A percentile compares a stretch with the other conserved stretches of the same genome.
Evolutionary conservation across 2,888 invertebrate species (phyloP).

Genomic region (Dione juno): DNA sequence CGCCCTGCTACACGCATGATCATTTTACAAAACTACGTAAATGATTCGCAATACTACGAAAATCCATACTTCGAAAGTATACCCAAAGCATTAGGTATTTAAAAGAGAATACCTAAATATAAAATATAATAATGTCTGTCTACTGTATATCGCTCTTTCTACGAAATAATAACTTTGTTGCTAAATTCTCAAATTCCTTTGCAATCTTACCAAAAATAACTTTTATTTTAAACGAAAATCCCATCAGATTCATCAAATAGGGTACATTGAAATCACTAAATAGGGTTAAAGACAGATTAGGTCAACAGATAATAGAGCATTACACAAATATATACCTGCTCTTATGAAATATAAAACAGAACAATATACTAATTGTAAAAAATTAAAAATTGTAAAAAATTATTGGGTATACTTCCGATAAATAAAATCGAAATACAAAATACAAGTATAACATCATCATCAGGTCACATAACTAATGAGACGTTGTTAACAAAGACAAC

Average conservation of each 20-base stretch:
- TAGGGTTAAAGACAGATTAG: too few species aligned
- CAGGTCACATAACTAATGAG: conserved; percentile 18
- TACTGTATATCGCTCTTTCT: background rate
- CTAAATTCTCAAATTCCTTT: background rate
- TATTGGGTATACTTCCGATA: conserved; percentile 1
- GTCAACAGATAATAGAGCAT: background rate
- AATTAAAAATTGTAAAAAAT: too few species aligned
- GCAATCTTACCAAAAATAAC: background rate
- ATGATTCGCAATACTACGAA: background rate
- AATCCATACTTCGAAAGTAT: conserved; percentile 16
- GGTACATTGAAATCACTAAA: background rate
- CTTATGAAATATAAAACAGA: background rate
- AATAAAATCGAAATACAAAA: conserved; percentile 4
- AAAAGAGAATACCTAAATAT: background rate
- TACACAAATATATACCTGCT: too few species aligned
- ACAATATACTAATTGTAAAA: background rate
- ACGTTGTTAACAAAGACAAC: conserved; percentile 20
- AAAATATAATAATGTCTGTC: background rate
- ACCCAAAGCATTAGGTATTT: background rate
- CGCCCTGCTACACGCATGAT: conserved; percentile 75
- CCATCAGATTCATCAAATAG: background rate
- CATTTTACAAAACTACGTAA: conserved; percentile 48
- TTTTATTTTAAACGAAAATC: background rate
- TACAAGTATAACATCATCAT: conserved; percentile 13
- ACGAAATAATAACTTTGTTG: too few species aligned